Evolutionary conservation across 2,888 invertebrate species (phyloP), one percentile per base, ranked within the genome.

Genomic region (Sarcophaga subvicina): DNA sequence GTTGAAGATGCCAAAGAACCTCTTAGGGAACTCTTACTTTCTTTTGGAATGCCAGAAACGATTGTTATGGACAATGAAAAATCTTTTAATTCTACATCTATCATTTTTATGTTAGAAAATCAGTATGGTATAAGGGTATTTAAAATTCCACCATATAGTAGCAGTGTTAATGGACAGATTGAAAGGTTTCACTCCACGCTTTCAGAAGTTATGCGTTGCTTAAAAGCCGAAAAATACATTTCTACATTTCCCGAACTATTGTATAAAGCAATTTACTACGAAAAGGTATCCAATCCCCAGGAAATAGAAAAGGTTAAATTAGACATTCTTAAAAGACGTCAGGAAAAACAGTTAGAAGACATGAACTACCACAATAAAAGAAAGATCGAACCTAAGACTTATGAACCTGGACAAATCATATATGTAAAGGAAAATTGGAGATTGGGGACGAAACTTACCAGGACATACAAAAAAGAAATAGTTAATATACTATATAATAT

Each of bases 21-120:
- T 27, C 4, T 27, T 4, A 27, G 27, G 4, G 27, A 27, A 27
- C 27, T 4, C 27, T 27, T 27, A 27, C 27, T 27, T 27, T 27
- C 27, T 27, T 27, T 27, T 4, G 27, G 27, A 3, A 77, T 76
- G n/a, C 83, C 72, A 4, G 66, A 72, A 70, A 69, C 20, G 14
- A 59, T 72, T 12, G 71, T 77, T 25, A 80, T 80, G 37, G 77
- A 81, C 12, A 81, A 80, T 14, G 81, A 81, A 64, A 85, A 85
- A 64, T 85, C 22, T 22, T 22, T 22, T 22, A 22, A 63, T 17
- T 82, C 76, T 1, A 20, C 47, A 4, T 14, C 78, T 8, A 79
- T 79, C 25, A 12, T 63, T 14, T 82, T 78, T 27, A 82, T 82
- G 78, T 12, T 82, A 49, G 66, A 86, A 66, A 78, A 79, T 25